Conservation (phyloP, 2,888 invertebrate genomes). For the Erannis defoliaria region DNA sequence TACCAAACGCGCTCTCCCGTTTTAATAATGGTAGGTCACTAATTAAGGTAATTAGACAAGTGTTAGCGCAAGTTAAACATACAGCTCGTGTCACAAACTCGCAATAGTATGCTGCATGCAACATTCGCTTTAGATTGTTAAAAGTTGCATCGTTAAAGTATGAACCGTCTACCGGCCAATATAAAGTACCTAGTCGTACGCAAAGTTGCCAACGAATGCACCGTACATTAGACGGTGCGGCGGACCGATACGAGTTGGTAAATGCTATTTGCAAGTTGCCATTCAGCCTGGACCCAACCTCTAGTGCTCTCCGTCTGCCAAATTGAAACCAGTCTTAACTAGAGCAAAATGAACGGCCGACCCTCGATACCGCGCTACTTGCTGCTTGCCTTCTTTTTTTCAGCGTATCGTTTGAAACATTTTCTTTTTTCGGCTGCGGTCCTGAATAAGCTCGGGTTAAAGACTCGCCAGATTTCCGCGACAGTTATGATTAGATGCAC, state of each 20-base stretch:
- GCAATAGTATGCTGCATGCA: slow-evolving; percentile 47
- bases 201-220: slow-evolving; percentile 62
- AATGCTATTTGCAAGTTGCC: slow-evolving; percentile 79
- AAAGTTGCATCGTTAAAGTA: slow-evolving; percentile 16
- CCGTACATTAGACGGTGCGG: slow-evolving; percentile 64
- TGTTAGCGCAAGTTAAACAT: slow-evolving; percentile 67
- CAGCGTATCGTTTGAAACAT: slow-evolving; percentile 47
- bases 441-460: slow-evolving; percentile 47
- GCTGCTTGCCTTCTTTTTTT: slow-evolving; percentile 43
- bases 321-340: slow-evolving; percentile 76
- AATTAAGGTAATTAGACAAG: slow-evolving; percentile 81
- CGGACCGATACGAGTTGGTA: slow-evolving; percentile 64
- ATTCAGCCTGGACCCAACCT: slow-evolving; percentile 63
- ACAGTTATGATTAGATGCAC: slow-evolving; percentile 53
- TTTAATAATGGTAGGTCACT: slow-evolving; percentile 76
- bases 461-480: slow-evolving; percentile 60
- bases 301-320: slow-evolving; percentile 71
- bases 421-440: slow-evolving; percentile 59
- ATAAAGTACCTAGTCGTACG: slow-evolving; percentile 36
- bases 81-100: slow-evolving; percentile 50
- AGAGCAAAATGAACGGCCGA: slow-evolving; percentile 68
- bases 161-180: slow-evolving; percentile 48
- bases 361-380: slow-evolving; percentile 61
- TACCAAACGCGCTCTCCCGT: slow-evolving; percentile 68
- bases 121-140: slow-evolving; percentile 38